Evolutionary conservation across 2,888 invertebrate species (phyloP).

Genomic region (Tetragonula carbonaria): DNA sequence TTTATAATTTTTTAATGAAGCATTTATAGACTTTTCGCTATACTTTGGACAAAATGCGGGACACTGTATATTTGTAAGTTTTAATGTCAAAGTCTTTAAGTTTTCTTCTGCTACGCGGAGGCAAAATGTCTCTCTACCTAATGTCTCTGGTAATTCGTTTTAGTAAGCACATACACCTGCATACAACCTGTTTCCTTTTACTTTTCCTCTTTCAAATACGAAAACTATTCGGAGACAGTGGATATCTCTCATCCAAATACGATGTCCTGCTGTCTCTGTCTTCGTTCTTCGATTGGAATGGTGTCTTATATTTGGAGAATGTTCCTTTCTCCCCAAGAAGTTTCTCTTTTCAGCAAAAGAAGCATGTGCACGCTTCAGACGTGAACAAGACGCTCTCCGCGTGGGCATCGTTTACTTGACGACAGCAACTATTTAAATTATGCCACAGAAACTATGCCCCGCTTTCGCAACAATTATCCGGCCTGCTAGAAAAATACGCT

Average conservation of each 20-base stretch:
- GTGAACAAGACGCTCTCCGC: constrained; percentile 36
- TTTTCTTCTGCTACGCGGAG: background rate
- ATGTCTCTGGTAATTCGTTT: background rate
- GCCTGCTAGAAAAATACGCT: constrained; percentile 60
- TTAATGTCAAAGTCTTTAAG: background rate
- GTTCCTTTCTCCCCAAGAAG: constrained; percentile 60
- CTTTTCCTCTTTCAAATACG: background rate
- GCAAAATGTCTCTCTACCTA: constrained; percentile 19
- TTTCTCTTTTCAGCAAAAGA: constrained; percentile 61
- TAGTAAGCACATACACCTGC: background rate
- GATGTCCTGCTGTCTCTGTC: constrained; percentile 9
- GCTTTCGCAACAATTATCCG: constrained; percentile 72
- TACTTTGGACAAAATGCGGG: too few species aligned
- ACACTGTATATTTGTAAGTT: too few species aligned
- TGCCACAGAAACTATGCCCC: constrained; percentile 68
- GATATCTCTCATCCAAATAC: constrained; percentile 29
- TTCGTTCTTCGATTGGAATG: constrained; percentile 24
- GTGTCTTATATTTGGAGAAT: constrained; percentile 51
- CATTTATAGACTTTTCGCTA: too few species aligned
- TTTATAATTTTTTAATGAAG: too few species aligned
- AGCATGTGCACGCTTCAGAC: constrained; percentile 10
- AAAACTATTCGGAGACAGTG: constrained; percentile 4
- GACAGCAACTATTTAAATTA: constrained; percentile 69
- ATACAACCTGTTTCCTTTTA: constrained; percentile 30
- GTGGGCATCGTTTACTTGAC: constrained; percentile 59